Conservation (phyloP, 2,888 invertebrate genomes). For the Sinhomidia bicolor region DNA sequence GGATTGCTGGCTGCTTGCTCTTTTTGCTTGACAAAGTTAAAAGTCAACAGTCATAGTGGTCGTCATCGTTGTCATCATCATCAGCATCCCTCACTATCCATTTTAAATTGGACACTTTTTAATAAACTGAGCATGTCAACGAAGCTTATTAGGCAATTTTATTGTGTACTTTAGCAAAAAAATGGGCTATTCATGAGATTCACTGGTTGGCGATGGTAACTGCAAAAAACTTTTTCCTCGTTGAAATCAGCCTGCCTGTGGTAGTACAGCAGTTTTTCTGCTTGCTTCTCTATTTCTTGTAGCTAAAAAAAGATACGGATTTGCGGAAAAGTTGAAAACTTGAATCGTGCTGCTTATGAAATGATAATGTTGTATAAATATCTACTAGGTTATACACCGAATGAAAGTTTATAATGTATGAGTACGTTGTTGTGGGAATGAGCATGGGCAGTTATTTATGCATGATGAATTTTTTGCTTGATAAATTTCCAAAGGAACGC, state of each 20-base stretch:
- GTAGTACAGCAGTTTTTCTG: background rate
- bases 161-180: slow-evolving; percentile 51
- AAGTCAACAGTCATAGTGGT: background rate
- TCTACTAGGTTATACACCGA: background rate
- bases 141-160: slow-evolving; percentile 64
- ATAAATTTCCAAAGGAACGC: slow-evolving; percentile 4
- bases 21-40: background rate
- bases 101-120: slow-evolving; percentile 64
- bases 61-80: background rate
- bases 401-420: background rate
- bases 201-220: background rate
- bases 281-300: background rate
- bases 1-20: background rate
- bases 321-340: background rate
- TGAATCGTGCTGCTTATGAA: background rate
- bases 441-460: background rate
- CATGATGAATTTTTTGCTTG: slow-evolving; percentile 37
- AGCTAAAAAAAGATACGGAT: too few species aligned
- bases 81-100: background rate
- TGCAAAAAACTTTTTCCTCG: background rate
- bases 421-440: background rate
- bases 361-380: background rate
- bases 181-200: slow-evolving; percentile 41
- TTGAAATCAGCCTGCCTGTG: too few species aligned
- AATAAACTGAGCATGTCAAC: slow-evolving; percentile 67